Evolutionary conservation across 2,113 vertebrate species (phyloP).

Genomic region (Hippocampus mohnikei): DNA sequence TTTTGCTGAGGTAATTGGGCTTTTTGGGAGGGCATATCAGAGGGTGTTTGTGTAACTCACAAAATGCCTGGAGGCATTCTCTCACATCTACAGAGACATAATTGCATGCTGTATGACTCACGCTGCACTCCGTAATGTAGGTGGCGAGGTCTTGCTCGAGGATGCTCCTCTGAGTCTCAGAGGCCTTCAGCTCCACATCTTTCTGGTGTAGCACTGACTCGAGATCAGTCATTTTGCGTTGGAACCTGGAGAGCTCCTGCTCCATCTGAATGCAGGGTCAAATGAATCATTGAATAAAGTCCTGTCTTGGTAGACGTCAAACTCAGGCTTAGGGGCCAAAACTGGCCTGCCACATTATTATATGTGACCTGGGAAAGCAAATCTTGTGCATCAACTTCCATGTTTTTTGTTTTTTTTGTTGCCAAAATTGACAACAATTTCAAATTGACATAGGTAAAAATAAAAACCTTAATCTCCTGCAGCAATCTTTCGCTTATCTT

Average conservation of each 20-base stretch:
- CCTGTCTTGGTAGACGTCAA: neutral
- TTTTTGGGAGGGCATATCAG: constrained; percentile 1
- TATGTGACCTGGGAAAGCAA: too few relatives aligned
- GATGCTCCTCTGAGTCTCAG: constrained; percentile 95
- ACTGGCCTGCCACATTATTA: too few relatives aligned
- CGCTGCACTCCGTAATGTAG: constrained; percentile 99
- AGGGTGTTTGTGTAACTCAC: constrained; percentile 3
- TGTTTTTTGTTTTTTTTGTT: too few relatives aligned
- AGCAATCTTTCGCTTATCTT: too few relatives aligned
- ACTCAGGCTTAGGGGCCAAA: too few relatives aligned
- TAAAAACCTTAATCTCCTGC: too few relatives aligned
- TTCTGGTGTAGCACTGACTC: constrained; percentile 99
- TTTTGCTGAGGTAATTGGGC: neutral
- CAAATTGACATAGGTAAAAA: too few relatives aligned
- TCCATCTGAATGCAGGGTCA: constrained; percentile 82
- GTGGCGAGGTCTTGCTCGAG: constrained; percentile 98
- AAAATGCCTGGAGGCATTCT: neutral
- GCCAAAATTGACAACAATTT: too few relatives aligned
- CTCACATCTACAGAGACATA: constrained; percentile 6
- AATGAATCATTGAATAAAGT: neutral
- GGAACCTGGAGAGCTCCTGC: constrained; percentile 98
- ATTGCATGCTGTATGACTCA: constrained; percentile 71
- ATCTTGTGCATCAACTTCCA: too few relatives aligned
- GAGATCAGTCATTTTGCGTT: constrained; percentile 98
- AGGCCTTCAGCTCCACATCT: constrained; percentile 98